A percentile compares a stretch with the other conserved stretches of the same genome.
Evolutionary conservation across 1,140 invertebrate species (phyloP).

Genomic region (Eupristina koningsbergeri): DNA sequence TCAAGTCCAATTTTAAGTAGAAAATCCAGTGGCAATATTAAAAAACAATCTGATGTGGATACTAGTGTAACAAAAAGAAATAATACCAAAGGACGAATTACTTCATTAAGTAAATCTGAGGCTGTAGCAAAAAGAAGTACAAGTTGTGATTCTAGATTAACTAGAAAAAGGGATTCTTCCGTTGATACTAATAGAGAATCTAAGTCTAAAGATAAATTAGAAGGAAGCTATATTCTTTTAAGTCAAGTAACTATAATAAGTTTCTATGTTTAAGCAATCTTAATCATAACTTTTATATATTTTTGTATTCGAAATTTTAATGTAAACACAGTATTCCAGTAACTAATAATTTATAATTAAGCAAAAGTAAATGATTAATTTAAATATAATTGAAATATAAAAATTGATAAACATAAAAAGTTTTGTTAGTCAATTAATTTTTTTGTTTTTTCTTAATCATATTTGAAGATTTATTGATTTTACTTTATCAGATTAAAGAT

Average conservation of each 20-base stretch:
- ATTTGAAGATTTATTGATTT: background rate
- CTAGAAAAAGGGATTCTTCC: conserved; percentile 71
- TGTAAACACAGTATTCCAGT: background rate
- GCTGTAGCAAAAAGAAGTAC: conserved; percentile 68
- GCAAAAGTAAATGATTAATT: background rate
- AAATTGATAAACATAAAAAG: background rate
- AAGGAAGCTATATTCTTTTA: conserved; percentile 69
- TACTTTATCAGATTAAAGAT: background rate
- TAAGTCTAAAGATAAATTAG: conserved; percentile 69
- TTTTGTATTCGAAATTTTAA: conserved; percentile 5
- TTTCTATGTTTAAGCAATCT: background rate
- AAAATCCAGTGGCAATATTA: conserved; percentile 73
- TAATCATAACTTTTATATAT: background rate
- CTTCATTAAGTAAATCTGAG: conserved; percentile 68
- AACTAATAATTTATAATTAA: background rate
- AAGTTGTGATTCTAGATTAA: conserved; percentile 72
- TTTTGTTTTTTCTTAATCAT: background rate
- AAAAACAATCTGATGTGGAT: conserved; percentile 66
- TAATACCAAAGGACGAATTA: conserved; percentile 67
- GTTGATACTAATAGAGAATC: conserved; percentile 68
- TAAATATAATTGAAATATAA: background rate
- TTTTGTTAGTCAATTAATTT: background rate
- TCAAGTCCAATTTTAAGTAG: conserved; percentile 85
- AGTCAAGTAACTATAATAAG: conserved; percentile 64
- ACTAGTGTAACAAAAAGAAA: conserved; percentile 63